phyloP scores from a whole-genome alignment of 2,113 vertebrate species.

The Athene cunicularia region DNA sequence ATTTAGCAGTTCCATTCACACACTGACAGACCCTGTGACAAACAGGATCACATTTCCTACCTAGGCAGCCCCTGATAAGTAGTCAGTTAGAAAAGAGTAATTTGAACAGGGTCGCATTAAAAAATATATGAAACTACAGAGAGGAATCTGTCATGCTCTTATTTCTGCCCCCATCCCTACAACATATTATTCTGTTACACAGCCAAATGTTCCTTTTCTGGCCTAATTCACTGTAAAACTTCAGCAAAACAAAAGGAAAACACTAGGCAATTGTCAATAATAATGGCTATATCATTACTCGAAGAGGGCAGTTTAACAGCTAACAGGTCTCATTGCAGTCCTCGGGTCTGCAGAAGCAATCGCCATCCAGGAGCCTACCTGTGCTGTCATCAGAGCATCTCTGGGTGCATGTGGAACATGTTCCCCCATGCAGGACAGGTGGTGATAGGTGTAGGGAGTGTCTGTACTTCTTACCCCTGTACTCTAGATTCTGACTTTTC shows the following conservation, averaged over 20 bases:
- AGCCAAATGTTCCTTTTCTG: not conserved
- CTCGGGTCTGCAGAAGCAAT: not conserved
- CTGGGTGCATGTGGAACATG: not conserved
- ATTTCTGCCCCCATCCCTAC: not conserved
- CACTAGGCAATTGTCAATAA: not conserved
- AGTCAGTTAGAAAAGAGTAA: not conserved
- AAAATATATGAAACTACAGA: not conserved
- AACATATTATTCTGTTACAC: not conserved
- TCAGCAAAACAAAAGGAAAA: not conserved
- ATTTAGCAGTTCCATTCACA: conserved; percentile 46
- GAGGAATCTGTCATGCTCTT: not conserved
- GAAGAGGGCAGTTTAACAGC: not conserved
- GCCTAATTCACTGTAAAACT: not conserved
- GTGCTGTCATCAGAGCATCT: not conserved
- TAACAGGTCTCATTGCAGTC: not conserved
- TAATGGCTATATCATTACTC: not conserved
- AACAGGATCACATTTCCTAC: conserved; percentile 46
- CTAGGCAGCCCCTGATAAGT: not conserved
- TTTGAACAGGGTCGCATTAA: not conserved
- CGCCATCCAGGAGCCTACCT: not conserved
- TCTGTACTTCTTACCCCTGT: not conserved
- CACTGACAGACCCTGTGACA: conserved; percentile 13
- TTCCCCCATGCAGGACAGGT: fast-evolving
- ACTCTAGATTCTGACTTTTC: not conserved
- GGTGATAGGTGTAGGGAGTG: not conserved